Base-by-base conservation (phyloP, 30 jellyfish, hydroid and myxozoan species). In the Pelagia noctiluca region DNA sequence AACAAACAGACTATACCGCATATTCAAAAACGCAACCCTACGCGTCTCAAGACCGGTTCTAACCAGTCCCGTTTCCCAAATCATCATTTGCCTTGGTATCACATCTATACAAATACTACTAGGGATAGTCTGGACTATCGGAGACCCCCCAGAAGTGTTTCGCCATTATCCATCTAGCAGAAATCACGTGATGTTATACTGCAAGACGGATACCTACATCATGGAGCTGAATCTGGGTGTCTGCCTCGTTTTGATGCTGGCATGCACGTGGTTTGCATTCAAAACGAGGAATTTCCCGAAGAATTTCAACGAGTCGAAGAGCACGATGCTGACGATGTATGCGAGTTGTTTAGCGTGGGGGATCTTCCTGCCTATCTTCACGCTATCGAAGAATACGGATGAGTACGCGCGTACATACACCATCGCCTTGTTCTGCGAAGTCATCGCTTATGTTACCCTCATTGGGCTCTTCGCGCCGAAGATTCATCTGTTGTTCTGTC, bases 231-330 rank as follows among this genome's bases (percentile, higher is more conserved):
- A 93, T 52, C 52, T 93, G 2, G 69, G 96, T 71, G 84, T 93
- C 34, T 88, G 97, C 76, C 96, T 93, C 84, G 87, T 93, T 24
- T 78, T 93, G 80, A 93, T 93, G 99, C 36, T 93, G 26, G 95
- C 94, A 26, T 93, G 99, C 60, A 93, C 99, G 50, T 84, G 84
- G 68, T 52, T 93, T n/a, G 99, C 99, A 21, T 93, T 93, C 86
- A 87, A 93, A 68, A 93, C 99, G 53, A 80, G 99, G 36, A 83
- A 88, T 62, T 93, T 93, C 88, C 99, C 99, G 74, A 93, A 93
- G 86, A 81, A 93, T 52, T 93, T 78, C 95, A 93, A 93, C 68
- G 99, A 93, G 79, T 91, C 99, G 28, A 87, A 93, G 52, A 88
- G 88, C 89, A 93, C 92, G 61, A 96, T 97, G 72, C 52, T 93